These are phyloP conservation scores for Polia nebulosa DNA, from an alignment of 2,888 invertebrate species.

Conservation along the genomic window DNA sequence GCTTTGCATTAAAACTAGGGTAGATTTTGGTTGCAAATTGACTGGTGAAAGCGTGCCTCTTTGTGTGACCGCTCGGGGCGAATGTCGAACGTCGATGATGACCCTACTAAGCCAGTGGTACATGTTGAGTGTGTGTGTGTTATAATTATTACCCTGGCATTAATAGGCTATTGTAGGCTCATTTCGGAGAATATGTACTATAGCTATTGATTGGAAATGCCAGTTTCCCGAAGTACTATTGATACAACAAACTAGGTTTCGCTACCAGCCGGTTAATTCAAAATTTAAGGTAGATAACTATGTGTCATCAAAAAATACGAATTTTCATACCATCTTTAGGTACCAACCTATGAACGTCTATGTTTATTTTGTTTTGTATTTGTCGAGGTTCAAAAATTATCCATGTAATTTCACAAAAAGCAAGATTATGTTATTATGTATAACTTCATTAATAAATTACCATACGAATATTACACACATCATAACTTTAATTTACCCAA, in stretches of 20 bases:
- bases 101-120: conserved; percentile 18
- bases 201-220: not conserved
- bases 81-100: conserved; percentile 27
- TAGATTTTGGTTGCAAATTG: conserved; percentile 51
- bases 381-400: no score
- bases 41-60: conserved; percentile 13
- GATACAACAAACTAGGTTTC: not conserved
- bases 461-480: not conserved
- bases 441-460: no score
- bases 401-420: no score
- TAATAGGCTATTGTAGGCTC: not conserved
- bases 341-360: no score
- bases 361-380: no score
- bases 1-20: conserved; percentile 49
- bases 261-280: not conserved
- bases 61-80: conserved; percentile 15
- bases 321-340: no score
- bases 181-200: not conserved
- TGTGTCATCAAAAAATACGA: no score
- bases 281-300: not conserved
- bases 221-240: not conserved
- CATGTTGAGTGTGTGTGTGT: conserved; percentile 4
- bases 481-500: conserved; percentile 15
- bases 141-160: conserved; percentile 8
- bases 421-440: no score